Evolutionary conservation across 2,888 invertebrate species (phyloP).

Genomic region (Rhodophaea formosa): DNA sequence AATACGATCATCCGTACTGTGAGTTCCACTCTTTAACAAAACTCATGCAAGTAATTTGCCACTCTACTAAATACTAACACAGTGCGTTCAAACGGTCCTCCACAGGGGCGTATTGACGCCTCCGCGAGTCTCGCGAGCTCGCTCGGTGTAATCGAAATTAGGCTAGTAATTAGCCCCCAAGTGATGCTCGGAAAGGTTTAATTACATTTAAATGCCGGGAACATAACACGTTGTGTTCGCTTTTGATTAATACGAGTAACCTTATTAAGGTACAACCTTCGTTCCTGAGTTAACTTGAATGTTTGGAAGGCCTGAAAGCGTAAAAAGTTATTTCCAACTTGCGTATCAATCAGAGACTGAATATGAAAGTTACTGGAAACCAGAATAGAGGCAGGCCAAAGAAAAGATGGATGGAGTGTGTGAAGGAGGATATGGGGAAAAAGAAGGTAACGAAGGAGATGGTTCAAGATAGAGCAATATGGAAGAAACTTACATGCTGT

Average conservation of each 20-base stretch:
- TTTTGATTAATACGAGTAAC: constrained; percentile 13
- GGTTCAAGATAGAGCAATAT: no score
- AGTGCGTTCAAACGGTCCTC: constrained; percentile 37
- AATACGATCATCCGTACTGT: no score
- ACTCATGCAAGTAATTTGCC: neutral
- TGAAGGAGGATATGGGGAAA: no score
- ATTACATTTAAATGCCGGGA: constrained; percentile 38
- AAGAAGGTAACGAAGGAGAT: no score
- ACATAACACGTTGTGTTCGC: constrained; percentile 37
- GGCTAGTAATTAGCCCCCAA: constrained; percentile 57
- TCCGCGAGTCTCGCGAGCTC: constrained; percentile 45
- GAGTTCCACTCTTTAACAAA: no score
- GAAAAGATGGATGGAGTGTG: no score
- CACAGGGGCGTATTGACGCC: constrained; percentile 61
- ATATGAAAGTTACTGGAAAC: no score
- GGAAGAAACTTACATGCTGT: no score
- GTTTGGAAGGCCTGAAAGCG: no score
- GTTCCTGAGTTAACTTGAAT: neutral
- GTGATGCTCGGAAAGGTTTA: constrained; percentile 40
- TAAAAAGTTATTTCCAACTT: no score
- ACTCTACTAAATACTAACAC: neutral
- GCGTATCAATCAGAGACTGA: no score
- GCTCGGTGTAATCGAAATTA: constrained; percentile 65
- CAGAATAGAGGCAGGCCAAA: no score
- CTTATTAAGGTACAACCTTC: neutral